Evolutionary conservation across 2,888 invertebrate genomes (phyloP), one percentile per base, ranked within the genome.

Genomic region (Cybosia mesomella): DNA sequence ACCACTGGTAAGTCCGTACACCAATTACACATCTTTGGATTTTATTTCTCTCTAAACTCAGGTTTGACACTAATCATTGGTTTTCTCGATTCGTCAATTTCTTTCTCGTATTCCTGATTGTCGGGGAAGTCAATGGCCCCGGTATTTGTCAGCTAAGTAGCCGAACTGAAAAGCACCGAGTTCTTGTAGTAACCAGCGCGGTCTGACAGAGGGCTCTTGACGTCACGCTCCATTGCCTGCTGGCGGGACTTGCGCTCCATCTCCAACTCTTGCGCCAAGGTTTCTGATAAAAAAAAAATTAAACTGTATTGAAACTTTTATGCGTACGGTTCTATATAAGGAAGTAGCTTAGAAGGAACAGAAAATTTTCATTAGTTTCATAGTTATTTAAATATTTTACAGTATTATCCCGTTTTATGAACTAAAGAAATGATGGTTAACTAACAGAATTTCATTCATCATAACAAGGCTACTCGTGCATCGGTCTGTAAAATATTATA

Each of bases 141-240:
- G 89, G 89, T 69, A 79, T 87, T 87, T 85, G 89, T 80, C 87
- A 95, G 95, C 95, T 96, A 96, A 95, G 98, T 98, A 87, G 98
- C 98, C 89, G 98, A 98, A 84, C 98, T 98, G 91, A 98, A 98
- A 77, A 98, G 96, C 80, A 98, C 98, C 49, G 98, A 98, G 93
- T 98, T 98, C 94, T 98, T 98, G 95, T 98, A 98, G 93, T 98
- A 98, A 83, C 96, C 96, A 79, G 96, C 96, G 73, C 97, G 96
- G 92, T 98, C 98, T 84, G 98, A 97, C 74, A 98, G 95, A 53
- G 98, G 98, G 83, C 98, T 97, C 92, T 98, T 98, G 67, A 98
- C 98, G 88, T 98, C 98, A 77, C 97, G 96, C 87, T 98, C 98
- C 89, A 96, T 95, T 77, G 96, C 96, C 84, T 97, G 97, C 86